Percentiles rank a stretch among this genome's conserved stretches.
These are phyloP conservation scores for Seriola dumerili DNA, from an alignment of 2,113 vertebrate genomes.

Conservation along the genomic window DNA sequence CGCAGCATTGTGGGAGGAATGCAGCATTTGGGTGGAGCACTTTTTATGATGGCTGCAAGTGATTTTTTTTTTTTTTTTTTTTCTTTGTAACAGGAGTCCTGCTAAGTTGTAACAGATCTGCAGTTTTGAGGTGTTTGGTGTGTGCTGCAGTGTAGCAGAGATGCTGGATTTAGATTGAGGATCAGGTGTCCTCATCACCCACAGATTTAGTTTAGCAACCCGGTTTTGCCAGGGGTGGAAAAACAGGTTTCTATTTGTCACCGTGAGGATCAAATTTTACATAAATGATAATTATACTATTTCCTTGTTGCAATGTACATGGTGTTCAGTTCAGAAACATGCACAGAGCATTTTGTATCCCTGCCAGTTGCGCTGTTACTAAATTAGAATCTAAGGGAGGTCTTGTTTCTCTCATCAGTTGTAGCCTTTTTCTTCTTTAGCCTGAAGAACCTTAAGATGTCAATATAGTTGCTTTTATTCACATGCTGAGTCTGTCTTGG, in stretches of 20 bases:
- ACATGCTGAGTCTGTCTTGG: not conserved
- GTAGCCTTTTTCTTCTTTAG: not conserved
- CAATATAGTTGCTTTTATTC: constrained; percentile 27
- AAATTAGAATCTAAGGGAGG: not conserved
- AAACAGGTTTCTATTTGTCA: constrained; percentile 32
- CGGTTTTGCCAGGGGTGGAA: not conserved
- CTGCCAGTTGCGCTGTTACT: not conserved
- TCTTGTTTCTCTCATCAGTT: not conserved
- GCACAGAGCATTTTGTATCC: not conserved
- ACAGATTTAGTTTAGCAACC: constrained; percentile 5
- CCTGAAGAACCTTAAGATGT: constrained; percentile 3
- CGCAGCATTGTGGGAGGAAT: constrained; percentile 54
- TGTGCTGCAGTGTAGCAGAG: constrained; percentile 45
- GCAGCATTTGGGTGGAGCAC: constrained; percentile 67
- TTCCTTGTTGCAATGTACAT: not conserved
- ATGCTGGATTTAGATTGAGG: constrained; percentile 56
- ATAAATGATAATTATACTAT: not conserved
- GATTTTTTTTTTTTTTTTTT: constrained; percentile 25
- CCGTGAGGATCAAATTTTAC: not conserved
- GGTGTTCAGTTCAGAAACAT: not conserved
- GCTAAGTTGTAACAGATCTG: constrained; percentile 57
- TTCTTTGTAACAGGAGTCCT: constrained; percentile 60
- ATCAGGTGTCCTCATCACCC: constrained; percentile 38
- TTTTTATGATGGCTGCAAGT: constrained; percentile 45
- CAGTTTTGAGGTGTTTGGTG: constrained; percentile 33